Conservation (phyloP, 1,140 invertebrate genomes). For the Drosophila repleta region DNA sequence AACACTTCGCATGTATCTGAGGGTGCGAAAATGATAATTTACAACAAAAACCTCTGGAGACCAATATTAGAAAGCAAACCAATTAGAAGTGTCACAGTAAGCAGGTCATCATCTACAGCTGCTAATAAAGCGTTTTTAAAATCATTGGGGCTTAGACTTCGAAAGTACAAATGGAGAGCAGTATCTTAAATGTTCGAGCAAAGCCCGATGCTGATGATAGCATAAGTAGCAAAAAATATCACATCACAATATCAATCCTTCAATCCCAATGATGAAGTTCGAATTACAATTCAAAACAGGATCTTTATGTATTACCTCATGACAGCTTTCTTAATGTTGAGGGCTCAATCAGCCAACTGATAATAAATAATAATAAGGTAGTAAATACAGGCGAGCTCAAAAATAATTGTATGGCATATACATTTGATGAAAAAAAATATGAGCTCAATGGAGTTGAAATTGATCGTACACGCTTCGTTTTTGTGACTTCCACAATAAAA, state of each 20-base stretch:
- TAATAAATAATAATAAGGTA: neutral
- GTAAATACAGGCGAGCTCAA: neutral
- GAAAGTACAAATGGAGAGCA: no score
- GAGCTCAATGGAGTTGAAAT: neutral
- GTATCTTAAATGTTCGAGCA: neutral
- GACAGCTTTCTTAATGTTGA: neutral
- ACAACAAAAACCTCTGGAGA: no score
- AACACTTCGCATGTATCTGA: no score
- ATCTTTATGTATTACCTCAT: neutral
- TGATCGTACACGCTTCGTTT: no score
- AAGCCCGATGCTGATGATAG: neutral
- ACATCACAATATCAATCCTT: no score
- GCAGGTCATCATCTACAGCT: no score
- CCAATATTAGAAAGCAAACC: no score
- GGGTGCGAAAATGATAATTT: no score
- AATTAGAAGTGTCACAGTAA: no score
- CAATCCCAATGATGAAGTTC: neutral
- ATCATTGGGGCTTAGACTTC: no score
- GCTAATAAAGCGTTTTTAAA: no score
- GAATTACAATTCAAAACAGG: neutral
- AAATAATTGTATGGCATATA: neutral
- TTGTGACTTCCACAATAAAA: no score
- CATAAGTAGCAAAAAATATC: neutral
- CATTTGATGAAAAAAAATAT: neutral
- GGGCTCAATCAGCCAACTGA: neutral